A percentile compares a stretch with the other conserved stretches of the same genome.
phyloP scores from a whole-genome alignment of 2,113 vertebrate species.

The Corythoichthys haematopterus region DNA sequence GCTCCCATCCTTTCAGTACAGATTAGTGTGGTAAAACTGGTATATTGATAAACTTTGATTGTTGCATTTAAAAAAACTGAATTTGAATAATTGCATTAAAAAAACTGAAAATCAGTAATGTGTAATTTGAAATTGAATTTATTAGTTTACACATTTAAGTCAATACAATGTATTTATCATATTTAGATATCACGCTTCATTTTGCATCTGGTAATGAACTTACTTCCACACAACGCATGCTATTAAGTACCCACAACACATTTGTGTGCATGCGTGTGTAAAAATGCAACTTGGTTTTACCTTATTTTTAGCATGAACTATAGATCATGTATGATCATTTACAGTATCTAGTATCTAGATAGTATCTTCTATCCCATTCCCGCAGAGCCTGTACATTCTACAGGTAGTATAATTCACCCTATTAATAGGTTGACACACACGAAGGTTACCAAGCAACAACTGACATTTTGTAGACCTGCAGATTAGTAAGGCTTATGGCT shows the following conservation, averaged over 20 bases:
- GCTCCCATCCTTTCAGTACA: neutral
- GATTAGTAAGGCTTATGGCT: constrained; percentile 50
- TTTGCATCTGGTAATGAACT: neutral
- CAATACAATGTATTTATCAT: too few species aligned
- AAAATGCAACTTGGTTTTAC: neutral
- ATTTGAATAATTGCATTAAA: too few species aligned
- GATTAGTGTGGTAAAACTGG: neutral
- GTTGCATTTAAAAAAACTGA: too few species aligned
- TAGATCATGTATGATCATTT: neutral
- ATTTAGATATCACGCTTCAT: neutral
- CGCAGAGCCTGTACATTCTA: neutral
- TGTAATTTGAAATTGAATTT: too few species aligned
- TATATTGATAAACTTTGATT: too few species aligned
- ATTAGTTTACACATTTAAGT: neutral
- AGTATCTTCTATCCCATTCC: neutral
- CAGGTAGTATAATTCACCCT: constrained; percentile 33
- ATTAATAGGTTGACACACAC: constrained; percentile 20
- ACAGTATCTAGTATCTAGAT: neutral
- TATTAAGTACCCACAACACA: neutral
- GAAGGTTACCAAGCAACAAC: constrained; percentile 44
- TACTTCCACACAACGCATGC: neutral
- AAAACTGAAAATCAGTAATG: too few species aligned
- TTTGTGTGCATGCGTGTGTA: neutral
- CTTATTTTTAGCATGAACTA: neutral
- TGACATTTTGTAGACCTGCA: constrained; percentile 27